Evolutionary conservation across 2,113 vertebrate genomes (phyloP).

Genomic region (Heterotilapia buettikoferi): DNA sequence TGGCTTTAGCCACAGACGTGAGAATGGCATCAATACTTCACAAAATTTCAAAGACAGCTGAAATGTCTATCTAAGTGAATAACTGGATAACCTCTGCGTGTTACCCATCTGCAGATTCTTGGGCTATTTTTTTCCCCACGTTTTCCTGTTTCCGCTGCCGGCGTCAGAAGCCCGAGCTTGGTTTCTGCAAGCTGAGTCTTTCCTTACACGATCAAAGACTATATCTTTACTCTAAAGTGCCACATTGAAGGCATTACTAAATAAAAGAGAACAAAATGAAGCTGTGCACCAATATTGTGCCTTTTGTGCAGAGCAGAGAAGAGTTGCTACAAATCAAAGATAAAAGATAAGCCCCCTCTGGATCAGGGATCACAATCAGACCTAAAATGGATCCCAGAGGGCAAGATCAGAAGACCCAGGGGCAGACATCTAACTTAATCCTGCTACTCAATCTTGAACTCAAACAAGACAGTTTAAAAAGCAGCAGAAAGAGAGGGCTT

Average conservation of each 20-base stretch:
- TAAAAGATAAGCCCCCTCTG: slow-evolving; percentile 19
- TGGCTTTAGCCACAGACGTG: background rate
- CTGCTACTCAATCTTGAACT: slow-evolving; percentile 44
- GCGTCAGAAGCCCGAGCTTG: background rate
- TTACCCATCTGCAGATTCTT: background rate
- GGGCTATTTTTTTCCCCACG: background rate
- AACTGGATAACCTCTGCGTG: background rate
- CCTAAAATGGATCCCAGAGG: slow-evolving; percentile 15
- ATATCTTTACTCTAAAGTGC: background rate
- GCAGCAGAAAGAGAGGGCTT: background rate
- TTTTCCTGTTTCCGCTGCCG: background rate
- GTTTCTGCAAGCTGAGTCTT: background rate
- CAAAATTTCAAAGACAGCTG: background rate
- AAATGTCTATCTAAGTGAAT: background rate
- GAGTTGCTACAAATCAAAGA: slow-evolving; percentile 19
- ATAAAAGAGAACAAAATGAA: background rate
- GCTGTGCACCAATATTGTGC: background rate
- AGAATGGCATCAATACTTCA: background rate
- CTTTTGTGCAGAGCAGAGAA: background rate
- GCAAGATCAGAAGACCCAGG: slow-evolving; percentile 9
- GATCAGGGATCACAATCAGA: slow-evolving; percentile 10
- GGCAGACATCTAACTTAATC: slow-evolving; percentile 34
- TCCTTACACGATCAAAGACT: background rate
- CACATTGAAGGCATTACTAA: background rate
- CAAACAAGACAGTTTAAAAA: slow-evolving; percentile 39